A percentile compares a stretch with the other conserved stretches of the same genome.
phyloP scores from a whole-genome alignment of 2,113 vertebrate genomes.

The Petrocephalus microphthalmus region DNA sequence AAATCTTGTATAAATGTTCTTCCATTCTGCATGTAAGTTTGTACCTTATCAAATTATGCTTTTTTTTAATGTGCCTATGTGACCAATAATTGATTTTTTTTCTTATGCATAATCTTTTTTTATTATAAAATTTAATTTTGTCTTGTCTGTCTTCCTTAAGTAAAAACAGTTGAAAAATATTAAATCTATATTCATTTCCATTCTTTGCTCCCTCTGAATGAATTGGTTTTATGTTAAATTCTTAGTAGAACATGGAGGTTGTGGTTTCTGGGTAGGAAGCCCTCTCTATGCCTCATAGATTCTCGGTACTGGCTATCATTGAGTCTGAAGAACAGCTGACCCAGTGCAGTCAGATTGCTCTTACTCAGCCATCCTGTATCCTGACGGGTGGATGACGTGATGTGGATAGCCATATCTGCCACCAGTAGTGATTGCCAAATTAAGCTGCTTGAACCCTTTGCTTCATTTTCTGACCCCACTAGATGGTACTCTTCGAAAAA shows the following conservation, averaged over 20 bases:
- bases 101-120: conserved; percentile 2
- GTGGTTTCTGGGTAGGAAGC: not conserved
- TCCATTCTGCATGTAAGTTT: conserved; percentile 44
- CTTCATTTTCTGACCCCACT: no score
- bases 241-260: not conserved
- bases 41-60: conserved; percentile 14
- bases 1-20: conserved; percentile 31
- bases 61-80: conserved; percentile 16
- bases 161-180: conserved; percentile 2
- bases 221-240: not conserved
- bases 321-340: no score
- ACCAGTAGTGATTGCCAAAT: no score
- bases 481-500: no score
- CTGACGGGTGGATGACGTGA: not conserved
- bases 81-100: not conserved
- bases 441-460: no score
- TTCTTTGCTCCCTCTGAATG: not conserved
- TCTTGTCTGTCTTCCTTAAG: not conserved
- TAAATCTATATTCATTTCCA: not conserved
- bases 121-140: conserved; percentile 30
- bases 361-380: not conserved
- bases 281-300: no score
- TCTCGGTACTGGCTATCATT: no score
- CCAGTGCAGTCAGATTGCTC: no score
- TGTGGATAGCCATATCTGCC: not conserved